Conservation (phyloP, 2,888 invertebrate species). For the Conomelus anceps region DNA sequence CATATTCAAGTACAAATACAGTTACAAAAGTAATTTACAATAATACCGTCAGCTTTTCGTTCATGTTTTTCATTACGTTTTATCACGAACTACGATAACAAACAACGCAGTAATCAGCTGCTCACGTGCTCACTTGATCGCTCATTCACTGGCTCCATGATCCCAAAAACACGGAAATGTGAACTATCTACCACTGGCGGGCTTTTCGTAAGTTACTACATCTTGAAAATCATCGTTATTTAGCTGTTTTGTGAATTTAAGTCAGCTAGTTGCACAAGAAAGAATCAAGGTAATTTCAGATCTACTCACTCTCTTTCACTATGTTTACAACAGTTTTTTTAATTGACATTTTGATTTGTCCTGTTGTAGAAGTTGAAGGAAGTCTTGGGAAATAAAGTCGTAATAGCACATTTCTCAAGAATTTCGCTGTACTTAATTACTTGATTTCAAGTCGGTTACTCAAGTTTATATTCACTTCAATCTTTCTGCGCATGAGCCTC, state of each 20-base stretch:
- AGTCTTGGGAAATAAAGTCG: background rate
- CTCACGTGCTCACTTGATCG: background rate
- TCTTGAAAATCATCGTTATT: background rate
- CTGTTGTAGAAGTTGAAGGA: background rate
- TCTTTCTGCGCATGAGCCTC: too few relatives aligned
- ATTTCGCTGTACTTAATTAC: too few relatives aligned
- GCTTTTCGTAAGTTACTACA: background rate
- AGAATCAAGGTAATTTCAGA: background rate
- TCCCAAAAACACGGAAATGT: background rate
- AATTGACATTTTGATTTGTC: background rate
- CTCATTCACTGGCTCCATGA: background rate
- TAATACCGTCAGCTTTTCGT: background rate
- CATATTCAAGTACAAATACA: background rate
- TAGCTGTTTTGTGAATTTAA: background rate
- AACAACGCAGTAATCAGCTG: background rate
- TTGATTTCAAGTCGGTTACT: too few relatives aligned
- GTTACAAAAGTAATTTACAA: background rate
- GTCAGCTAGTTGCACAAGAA: background rate
- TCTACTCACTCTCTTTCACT: background rate
- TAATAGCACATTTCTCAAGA: too few relatives aligned
- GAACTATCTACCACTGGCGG: background rate
- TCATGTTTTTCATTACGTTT: background rate
- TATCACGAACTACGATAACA: background rate
- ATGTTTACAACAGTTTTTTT: background rate
- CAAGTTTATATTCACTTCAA: too few relatives aligned